phyloP scores from a whole-genome alignment of 2,888 invertebrate species.

The Allophyes oxyacanthae region DNA sequence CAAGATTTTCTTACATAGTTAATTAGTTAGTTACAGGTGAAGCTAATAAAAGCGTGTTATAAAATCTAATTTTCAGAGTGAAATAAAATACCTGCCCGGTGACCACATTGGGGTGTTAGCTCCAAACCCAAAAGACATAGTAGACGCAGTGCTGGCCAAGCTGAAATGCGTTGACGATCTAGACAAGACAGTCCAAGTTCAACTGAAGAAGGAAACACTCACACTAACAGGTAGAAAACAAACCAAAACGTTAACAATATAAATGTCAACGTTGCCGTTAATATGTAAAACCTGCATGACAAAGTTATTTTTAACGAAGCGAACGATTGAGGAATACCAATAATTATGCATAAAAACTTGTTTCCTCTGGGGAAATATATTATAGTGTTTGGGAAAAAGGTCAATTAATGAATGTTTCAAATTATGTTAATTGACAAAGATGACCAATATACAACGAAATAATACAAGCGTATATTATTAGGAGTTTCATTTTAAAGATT shows the following conservation, averaged over 20 bases:
- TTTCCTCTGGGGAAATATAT: not conserved
- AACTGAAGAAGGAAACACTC: constrained; percentile 94
- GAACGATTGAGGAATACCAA: constrained; percentile 6
- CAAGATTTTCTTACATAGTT: too few species aligned
- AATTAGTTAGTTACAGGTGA: too few species aligned
- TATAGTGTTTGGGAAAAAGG: too few species aligned
- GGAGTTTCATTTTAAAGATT: too few species aligned
- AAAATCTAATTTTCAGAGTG: constrained; percentile 68
- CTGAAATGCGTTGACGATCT: constrained; percentile 91
- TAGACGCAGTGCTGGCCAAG: constrained; percentile 93
- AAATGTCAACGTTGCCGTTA: too few species aligned
- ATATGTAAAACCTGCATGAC: constrained; percentile 27
- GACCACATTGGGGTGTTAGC: constrained; percentile 98
- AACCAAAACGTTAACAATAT: constrained; percentile 11
- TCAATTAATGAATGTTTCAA: too few species aligned
- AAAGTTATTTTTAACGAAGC: constrained; percentile 14
- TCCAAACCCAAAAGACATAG: constrained; percentile 93
- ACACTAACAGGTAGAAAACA: constrained; percentile 92
- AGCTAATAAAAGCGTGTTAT: too few species aligned
- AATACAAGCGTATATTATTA: too few species aligned
- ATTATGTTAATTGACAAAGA: too few species aligned
- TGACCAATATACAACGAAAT: too few species aligned
- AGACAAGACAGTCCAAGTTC: constrained; percentile 92
- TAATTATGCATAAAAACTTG: not conserved
- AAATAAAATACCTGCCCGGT: constrained; percentile 94